Evolutionary conservation across 2,113 vertebrate genomes (phyloP), one percentile per base, ranked within the genome.

Genomic region (Ivindomyrus marchei): DNA sequence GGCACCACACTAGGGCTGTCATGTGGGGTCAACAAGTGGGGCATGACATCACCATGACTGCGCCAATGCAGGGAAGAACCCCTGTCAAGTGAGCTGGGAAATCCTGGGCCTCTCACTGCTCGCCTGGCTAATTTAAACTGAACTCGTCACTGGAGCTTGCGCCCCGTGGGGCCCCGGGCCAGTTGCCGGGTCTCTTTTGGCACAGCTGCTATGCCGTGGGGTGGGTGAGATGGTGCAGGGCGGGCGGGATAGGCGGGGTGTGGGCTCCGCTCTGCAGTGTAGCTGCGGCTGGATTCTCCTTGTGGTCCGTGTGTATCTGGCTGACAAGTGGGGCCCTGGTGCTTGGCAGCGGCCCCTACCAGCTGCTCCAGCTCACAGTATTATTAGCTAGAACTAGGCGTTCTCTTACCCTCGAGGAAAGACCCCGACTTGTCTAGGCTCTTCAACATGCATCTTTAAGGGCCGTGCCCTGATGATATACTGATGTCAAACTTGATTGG

Each of bases 1-100:
- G 17, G 4, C 77, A 39, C 77, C 77, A 39, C 77, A 24, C 77
- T 85, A 42, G 83, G 39, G 21, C 62, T 46, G 88, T 88, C 70
- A 89, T 36, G 88, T 36, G 70, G 70, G 47, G 50, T 39, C 31
- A 70, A 31, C 66, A 13, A 70, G 88, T 19, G 91, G 91, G 91
- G 93, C 91, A 92, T 94, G 91, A 94, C 93, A 91, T 94, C 93
- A 93, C 85, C 88, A 89, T 90, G 66, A 92, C 90, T 91, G 90
- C 84, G 83, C 3, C 84, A 49, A 45, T 27, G 19, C 77, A 39
- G 83, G 80, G 83, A 66, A 85, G 52, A 62, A 24, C 89, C 80
- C 89, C 45, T 85, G 89, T 46, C 52, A 87, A 42, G 53, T 9
- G 39, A 85, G 56, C 89, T 49, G 89, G 89, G 89, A 90, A 87